Base-by-base conservation (phyloP, 2,888 invertebrate species). In the Chymomyza amoena region DNA sequence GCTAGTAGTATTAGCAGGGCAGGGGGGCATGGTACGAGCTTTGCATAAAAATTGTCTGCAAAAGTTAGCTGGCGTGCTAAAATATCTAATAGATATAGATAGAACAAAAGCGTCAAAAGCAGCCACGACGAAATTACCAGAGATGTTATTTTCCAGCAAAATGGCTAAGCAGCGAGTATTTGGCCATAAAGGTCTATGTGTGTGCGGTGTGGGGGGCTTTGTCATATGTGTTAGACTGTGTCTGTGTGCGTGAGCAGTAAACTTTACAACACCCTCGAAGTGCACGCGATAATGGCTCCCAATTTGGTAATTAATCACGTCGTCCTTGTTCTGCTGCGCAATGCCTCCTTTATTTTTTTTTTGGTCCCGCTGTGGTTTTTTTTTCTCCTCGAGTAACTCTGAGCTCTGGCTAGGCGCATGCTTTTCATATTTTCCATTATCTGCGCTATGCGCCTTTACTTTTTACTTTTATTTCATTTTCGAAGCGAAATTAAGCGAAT, bases 221-320 rank as follows among this genome's bases (percentile, higher is more conserved):
- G 50, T 59, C 15, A 54, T 10, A 45, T 64, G n/a, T 57, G 25
- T 66, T 28, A 45, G 25, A 25, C 15, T 52, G 25, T 76, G 71
- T 75, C 15, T 52, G 25, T 76, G 71, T 75, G 78, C 70, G 80
- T 82, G 80, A 69, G 77, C 67, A 69, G 73, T 61, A 69, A 81
- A 80, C 78, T 80, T 83, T 77, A 79, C 78, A 79, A 78, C 81
- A 81, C 74, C 75, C 82, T 74, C 75, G 68, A 80, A 81, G 75
- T 78, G 79, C 81, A 79, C 79, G 79, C 78, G 78, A 76, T 79
- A 82, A 76, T 84, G 84, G 80, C 80, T 80, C 80, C 84, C 83
- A 86, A 78, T 87, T 86, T 86, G 88, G 86, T 84, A 84, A 88
- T 87, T 88, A 88, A 87, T 87, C 86, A 87, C 84, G 83, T 88